Base-by-base conservation (phyloP, 2,797 vertebrate genomes). In the Pseudochirops cupreus region DNA sequence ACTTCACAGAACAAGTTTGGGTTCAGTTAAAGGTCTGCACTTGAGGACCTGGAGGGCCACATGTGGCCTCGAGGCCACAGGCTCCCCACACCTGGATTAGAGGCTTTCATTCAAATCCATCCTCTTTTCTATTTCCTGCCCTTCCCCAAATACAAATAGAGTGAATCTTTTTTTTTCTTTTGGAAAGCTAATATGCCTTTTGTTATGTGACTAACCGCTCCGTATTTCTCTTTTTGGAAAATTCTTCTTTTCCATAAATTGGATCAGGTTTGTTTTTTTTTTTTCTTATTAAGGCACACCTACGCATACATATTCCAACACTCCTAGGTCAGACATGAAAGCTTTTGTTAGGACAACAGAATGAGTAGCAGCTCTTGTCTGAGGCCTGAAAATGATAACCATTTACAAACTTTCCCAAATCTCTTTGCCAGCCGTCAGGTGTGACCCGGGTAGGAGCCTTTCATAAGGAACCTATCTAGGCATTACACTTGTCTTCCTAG, bases 121-220 rank as follows among this genome's bases (percentile, higher is more conserved):
- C 33, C 13, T 67, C 14, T 26, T 21, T 16, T 21, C 21, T 28
- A 87, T 50, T 9, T 50, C 39, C 2, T 50, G 54, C 50, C 5
- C 39, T 0, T 13, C 16, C 24, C 18, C 53, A 52, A 2, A 31
- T 54, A 89, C 13, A 4, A 0, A 56, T 29, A 67, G 50, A 93
- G 12, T 0, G 6, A 54, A 91, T 10, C 21, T 2, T 53, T 56
- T 55, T 16, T 62, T n/a, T 91, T n/a, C 90, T 31, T 94, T 96
- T 95, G 57, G 13, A 53, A 82, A 89, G 26, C 33, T 58, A 57
- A 92, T 39, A 31, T 54, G 94, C 14, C 12, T 93, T 95, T 21
- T 24, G 50, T 96, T 56, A 56, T 74, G 12, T 18, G 21, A 91
- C 33, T 92, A 56, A 74, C 91, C 53, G 21, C 12, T 50, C 54